A percentile compares a stretch with the other conserved stretches of the same genome.
Conservation (phyloP, 2,888 invertebrate species). For the Rotaria sp. region DNA sequence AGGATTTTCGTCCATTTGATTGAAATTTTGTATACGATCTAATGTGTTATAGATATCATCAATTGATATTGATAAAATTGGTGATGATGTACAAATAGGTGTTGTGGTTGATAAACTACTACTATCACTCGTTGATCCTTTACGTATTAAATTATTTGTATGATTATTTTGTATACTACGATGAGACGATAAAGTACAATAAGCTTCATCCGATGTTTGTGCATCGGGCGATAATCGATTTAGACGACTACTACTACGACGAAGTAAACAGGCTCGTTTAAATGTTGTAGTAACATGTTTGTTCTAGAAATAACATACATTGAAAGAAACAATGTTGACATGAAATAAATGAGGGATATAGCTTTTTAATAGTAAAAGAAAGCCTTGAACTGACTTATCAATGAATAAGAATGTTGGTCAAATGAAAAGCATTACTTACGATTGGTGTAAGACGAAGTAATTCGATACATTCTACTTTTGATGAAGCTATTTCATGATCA, state of each 20-base stretch:
- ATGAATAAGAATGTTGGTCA: background rate
- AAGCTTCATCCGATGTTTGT: conserved; percentile 13
- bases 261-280: background rate
- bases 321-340: conserved; percentile 3
- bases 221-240: conserved; percentile 18
- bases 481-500: background rate
- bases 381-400: background rate
- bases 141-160: background rate
- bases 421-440: background rate
- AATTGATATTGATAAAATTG: background rate
- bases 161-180: background rate
- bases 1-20: background rate
- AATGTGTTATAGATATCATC: background rate
- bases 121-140: background rate
- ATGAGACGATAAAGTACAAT: background rate
- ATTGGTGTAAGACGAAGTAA: background rate
- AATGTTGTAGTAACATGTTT: background rate
- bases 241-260: background rate
- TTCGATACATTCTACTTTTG: background rate
- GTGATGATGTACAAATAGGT: background rate
- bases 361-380: background rate
- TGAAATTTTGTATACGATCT: background rate
- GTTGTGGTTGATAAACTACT: background rate
- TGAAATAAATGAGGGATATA: background rate
- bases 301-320: background rate